These are phyloP conservation scores for Pempheris klunzingeri DNA, from an alignment of 2,797 vertebrate genomes.

Conservation along the genomic window DNA sequence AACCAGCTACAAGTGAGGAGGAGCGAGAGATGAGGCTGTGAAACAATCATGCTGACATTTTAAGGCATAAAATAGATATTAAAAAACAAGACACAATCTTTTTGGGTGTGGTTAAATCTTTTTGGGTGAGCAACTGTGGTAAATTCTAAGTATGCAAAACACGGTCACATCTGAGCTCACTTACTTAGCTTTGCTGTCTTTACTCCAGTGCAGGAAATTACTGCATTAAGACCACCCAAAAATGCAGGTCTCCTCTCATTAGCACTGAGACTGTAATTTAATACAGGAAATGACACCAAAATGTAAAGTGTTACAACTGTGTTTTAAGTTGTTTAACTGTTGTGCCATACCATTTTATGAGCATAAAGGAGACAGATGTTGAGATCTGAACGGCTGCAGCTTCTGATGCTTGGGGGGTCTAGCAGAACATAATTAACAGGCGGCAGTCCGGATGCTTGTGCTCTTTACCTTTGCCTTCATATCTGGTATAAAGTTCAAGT, in stretches of 20 bases:
- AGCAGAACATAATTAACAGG: slow-evolving; percentile 51
- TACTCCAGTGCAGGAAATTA: not conserved
- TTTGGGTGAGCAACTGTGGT: slow-evolving; percentile 22
- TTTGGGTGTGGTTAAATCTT: no score
- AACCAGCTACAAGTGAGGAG: not conserved
- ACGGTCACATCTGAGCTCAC: slow-evolving; percentile 37
- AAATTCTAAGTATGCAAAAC: slow-evolving; percentile 18
- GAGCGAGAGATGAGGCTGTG: not conserved
- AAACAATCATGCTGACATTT: not conserved
- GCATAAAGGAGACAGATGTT: slow-evolving; percentile 48
- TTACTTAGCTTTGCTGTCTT: slow-evolving; percentile 14
- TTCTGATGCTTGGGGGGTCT: slow-evolving; percentile 60
- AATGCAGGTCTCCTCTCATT: not conserved
- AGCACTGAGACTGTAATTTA: slow-evolving; percentile 10
- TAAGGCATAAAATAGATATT: not conserved
- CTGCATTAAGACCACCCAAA: slow-evolving; percentile 4
- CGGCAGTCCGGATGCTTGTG: slow-evolving; percentile 7
- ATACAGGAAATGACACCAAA: slow-evolving; percentile 12
- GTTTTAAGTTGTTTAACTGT: slow-evolving; percentile 25
- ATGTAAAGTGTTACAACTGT: slow-evolving; percentile 4
- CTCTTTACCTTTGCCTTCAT: slow-evolving; percentile 8
- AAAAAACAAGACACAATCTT: not conserved
- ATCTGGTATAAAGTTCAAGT: slow-evolving; percentile 28
- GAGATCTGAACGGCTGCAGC: slow-evolving; percentile 36
- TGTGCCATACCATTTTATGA: slow-evolving; percentile 17